These are phyloP conservation scores for Lepidotrigona ventralis DNA, from an alignment of 1,140 invertebrate species.

Conservation along the genomic window DNA sequence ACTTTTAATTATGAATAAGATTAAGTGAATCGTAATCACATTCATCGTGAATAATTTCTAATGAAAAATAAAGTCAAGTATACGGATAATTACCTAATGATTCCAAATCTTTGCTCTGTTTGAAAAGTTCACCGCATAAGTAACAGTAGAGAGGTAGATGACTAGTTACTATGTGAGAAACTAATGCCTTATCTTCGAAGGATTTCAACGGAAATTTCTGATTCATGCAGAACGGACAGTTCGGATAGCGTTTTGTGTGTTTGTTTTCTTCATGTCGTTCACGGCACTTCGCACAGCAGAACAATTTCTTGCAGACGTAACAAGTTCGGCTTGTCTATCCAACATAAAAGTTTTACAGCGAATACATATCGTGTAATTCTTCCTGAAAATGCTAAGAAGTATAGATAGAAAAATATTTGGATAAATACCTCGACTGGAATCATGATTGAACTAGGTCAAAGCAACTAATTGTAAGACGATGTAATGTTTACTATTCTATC, in stretches of 20 bases:
- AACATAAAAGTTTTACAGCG: slow-evolving; percentile 27
- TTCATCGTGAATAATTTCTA: neutral
- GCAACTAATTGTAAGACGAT: slow-evolving; percentile 30
- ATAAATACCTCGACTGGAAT: slow-evolving; percentile 35
- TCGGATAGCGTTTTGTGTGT: slow-evolving; percentile 48
- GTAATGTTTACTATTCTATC: slow-evolving; percentile 45
- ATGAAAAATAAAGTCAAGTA: neutral
- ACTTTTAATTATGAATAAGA: neutral
- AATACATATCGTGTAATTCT: neutral
- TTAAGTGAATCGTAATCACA: neutral
- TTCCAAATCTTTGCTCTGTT: slow-evolving; percentile 53
- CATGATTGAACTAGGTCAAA: slow-evolving; percentile 14
- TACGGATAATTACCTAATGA: slow-evolving; percentile 46
- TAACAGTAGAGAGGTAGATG: slow-evolving; percentile 65
- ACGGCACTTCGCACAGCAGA: slow-evolving; percentile 66
- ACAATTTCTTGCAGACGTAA: slow-evolving; percentile 61
- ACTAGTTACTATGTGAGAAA: slow-evolving; percentile 56
- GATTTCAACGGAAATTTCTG: slow-evolving; percentile 47
- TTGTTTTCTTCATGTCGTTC: slow-evolving; percentile 55
- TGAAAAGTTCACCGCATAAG: slow-evolving; percentile 58
- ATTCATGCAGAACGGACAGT: slow-evolving; percentile 60
- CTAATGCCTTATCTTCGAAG: slow-evolving; percentile 44
- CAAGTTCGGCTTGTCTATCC: slow-evolving; percentile 50
- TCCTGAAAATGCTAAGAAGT: neutral
- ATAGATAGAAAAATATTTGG: neutral